Conservation (phyloP, 2,888 invertebrate genomes). For the Aporophyla nigra region DNA sequence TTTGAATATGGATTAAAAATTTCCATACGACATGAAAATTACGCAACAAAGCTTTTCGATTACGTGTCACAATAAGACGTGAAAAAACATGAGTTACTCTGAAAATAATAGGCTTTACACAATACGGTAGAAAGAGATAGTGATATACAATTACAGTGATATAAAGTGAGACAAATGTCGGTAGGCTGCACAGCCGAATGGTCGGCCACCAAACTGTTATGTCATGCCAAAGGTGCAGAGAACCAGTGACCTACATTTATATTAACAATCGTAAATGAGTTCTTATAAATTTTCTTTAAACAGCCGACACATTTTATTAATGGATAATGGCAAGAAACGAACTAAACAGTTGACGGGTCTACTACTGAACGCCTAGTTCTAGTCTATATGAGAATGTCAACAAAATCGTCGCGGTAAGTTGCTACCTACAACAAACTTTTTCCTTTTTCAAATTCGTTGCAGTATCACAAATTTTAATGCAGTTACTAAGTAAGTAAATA, state of each 20-base stretch:
- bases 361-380: not conserved
- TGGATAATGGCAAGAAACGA: not conserved
- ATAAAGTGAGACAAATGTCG: constrained; percentile 34
- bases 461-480: not conserved
- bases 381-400: not conserved
- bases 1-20: not conserved
- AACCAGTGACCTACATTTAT: constrained; percentile 61
- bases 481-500: not conserved
- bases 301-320: not conserved
- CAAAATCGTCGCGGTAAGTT: not conserved
- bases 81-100: constrained; percentile 23
- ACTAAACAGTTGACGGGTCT: not conserved
- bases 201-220: constrained; percentile 47
- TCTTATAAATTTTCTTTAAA: constrained; percentile 19
- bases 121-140: constrained; percentile 43
- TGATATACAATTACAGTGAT: constrained; percentile 11
- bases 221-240: constrained; percentile 57
- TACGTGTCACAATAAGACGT: constrained; percentile 29
- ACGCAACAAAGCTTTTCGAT: constrained; percentile 11
- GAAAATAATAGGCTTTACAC: constrained; percentile 50
- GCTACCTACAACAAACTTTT: constrained; percentile 9
- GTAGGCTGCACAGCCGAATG: constrained; percentile 26
- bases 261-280: constrained; percentile 31
- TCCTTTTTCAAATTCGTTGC: constrained; percentile 6
- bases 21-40: constrained; percentile 18